phyloP scores from a whole-genome alignment of 2,888 invertebrate species.

The Sepioteuthis lessoniana region DNA sequence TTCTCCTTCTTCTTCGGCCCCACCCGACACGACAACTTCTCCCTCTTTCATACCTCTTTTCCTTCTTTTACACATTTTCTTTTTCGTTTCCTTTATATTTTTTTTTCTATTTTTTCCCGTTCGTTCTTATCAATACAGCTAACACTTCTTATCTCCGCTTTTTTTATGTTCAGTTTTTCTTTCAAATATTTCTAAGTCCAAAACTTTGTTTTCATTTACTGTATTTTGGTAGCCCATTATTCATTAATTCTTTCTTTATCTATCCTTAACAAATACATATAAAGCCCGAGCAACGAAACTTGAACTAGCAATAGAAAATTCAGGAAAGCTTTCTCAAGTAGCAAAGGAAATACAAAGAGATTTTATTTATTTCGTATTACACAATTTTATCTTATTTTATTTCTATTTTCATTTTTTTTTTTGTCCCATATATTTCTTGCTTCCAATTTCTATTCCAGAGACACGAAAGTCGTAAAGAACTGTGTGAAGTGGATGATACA shows the following conservation, averaged over 20 bases:
- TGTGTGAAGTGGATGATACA: neutral
- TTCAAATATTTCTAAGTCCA: neutral
- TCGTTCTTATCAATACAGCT: neutral
- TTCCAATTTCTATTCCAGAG: neutral
- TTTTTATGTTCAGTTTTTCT: neutral
- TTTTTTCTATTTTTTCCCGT: neutral
- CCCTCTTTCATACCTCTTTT: neutral
- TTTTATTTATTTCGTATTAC: neutral
- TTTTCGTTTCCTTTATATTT: neutral
- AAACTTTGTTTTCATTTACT: neutral
- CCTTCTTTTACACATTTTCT: neutral
- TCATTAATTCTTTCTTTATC: constrained; percentile 12
- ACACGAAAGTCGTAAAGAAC: neutral
- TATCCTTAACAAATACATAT: neutral
- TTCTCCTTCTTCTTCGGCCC: neutral
- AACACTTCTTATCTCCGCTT: neutral
- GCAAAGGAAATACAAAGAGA: neutral
- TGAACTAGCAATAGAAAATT: constrained; percentile 6
- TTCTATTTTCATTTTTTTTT: neutral
- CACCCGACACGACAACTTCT: too few species aligned
- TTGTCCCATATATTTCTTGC: neutral
- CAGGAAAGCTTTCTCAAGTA: constrained; percentile 16
- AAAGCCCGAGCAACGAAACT: neutral
- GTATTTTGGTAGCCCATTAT: neutral
- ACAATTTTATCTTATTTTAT: too few species aligned